Base-by-base conservation (phyloP, 2,888 invertebrate genomes). In the Nemapogon koenigi region DNA sequence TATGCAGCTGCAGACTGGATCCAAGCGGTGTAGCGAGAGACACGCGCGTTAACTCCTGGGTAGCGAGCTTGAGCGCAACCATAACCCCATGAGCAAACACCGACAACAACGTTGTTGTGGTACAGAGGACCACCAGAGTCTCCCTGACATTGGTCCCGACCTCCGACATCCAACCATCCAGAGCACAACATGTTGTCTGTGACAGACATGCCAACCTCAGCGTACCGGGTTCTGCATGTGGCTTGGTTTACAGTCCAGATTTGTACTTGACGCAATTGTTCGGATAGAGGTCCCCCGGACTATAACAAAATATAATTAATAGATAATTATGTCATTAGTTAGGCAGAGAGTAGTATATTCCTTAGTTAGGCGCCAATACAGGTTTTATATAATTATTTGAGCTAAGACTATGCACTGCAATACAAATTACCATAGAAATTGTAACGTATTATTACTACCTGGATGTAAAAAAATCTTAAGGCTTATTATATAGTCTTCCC, bases 171-270 rank as follows among this genome's bases (percentile, higher is more conserved):
- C 13, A 41, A 27, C 37, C 37, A 37, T 1, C 41, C 41, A 10
- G 41, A 33, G 37, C 41, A 41, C 16, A 41, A 11, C 41, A 41
- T 41, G 32, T 41, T 41, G 32, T 38, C 28, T n/a, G 40, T 40
- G 10, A 40, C 26, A 11, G 26, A 25, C 13, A 19, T 14, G 6
- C 35, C 19, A 3, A 40, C n/a, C 17, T 36, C 36, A 26, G 27
- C 35, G n/a, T 41, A 41, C 11, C 41, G 41, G 3, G 8, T 19
- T 11, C 29, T 28, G 35, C 41, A 41, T 11, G 16, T 11, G 8
- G 18, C 15, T 8, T 37, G 41, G 37, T 41, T 41, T 11, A 41
- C 26, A 2, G 41, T 41, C 41, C 41, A 41, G 3, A 41, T 16
- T 8, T 41, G 33, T 11, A 41, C 41, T 11, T 41, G 32, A 15